Evolutionary conservation across 2,113 vertebrate species (phyloP), one percentile per base, ranked within the genome.

Genomic region (Diphyllodes magnificus): DNA sequence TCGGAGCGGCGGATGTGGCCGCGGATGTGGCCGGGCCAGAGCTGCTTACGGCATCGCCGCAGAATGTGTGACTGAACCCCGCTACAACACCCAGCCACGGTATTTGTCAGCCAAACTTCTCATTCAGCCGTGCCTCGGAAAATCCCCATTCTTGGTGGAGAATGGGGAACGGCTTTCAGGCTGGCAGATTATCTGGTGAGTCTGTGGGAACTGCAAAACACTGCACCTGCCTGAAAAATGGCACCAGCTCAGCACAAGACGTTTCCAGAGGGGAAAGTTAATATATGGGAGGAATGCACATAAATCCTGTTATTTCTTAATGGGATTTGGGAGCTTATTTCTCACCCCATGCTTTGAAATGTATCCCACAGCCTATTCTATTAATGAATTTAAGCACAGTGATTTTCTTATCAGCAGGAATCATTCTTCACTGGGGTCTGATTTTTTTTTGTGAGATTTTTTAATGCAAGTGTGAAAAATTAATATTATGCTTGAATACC

Each of bases 251-350:
- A 84, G 83, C 81, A 92, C 85, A 92, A 93, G 94, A 65, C 59
- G 94, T 97, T 95, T 96, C 97, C 97, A 97, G 88, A 96, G 94
- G 40, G 53, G 72, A 85, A 93, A 95, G 94, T 90, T 97, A 96
- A 96, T 95, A 96, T 93, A 93, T 96, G 89, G 95, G 92, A 97
- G 82, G 97, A 97, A 97, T 97, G 97, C 93, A 96, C 94, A 96
- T 94, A 96, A 97, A 97, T 97, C 97, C 97, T 94, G 96, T 95
- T 96, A 96, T 95, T 96, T 93, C 96, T 97, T 97, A 97, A 97
- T 97, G 94, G 96, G 96, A 97, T 97, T 97, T 96, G 75, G 89
- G 93, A 95, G 93, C 92, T 97, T 96, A 96, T 91, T 93, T 94
- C 93, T 96, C 85, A 92, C 76, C 95, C 94, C 0, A 0, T 81